These are phyloP conservation scores for Cirrhinus molitorella DNA, from an alignment of 2,797 vertebrate genomes.

Conservation along the genomic window DNA sequence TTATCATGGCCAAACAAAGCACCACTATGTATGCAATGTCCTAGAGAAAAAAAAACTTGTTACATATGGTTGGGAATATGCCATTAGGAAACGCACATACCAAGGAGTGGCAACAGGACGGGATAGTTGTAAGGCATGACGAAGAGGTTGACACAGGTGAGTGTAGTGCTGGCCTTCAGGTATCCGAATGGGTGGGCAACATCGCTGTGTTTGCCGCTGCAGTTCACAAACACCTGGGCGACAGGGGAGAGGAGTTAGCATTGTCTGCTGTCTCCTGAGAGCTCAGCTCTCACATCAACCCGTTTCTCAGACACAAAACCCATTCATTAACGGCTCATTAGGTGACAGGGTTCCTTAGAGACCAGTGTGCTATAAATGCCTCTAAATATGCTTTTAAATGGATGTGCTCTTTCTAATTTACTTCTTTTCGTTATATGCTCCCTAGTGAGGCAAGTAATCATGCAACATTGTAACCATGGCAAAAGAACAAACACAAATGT, in stretches of 20 bases:
- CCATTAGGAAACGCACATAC: conserved; percentile 71
- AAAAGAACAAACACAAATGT: background rate
- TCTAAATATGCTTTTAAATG: conserved; percentile 23
- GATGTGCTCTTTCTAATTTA: background rate
- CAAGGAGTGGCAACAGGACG: conserved; percentile 93
- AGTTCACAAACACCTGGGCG: conserved; percentile 92
- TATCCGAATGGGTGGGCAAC: conserved; percentile 94
- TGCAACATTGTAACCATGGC: background rate
- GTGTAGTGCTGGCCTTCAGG: conserved; percentile 97
- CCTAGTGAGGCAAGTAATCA: background rate
- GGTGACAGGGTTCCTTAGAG: conserved; percentile 42
- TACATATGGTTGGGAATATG: background rate
- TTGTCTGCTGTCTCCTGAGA: conserved; percentile 46
- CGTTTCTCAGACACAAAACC: conserved; percentile 44
- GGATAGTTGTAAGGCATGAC: conserved; percentile 99
- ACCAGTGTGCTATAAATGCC: conserved; percentile 41
- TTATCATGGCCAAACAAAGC: background rate
- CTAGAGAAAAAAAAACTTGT: background rate
- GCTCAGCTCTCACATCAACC: conserved; percentile 20
- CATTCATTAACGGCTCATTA: conserved; percentile 44
- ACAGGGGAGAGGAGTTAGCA: conserved; percentile 37
- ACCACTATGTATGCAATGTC: background rate
- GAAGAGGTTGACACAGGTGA: conserved; percentile 98
- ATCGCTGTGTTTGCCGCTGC: conserved; percentile 93
- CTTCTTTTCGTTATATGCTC: background rate